Evolutionary conservation across 2,888 invertebrate genomes (phyloP).

Genomic region (Drosophila colorata): DNA sequence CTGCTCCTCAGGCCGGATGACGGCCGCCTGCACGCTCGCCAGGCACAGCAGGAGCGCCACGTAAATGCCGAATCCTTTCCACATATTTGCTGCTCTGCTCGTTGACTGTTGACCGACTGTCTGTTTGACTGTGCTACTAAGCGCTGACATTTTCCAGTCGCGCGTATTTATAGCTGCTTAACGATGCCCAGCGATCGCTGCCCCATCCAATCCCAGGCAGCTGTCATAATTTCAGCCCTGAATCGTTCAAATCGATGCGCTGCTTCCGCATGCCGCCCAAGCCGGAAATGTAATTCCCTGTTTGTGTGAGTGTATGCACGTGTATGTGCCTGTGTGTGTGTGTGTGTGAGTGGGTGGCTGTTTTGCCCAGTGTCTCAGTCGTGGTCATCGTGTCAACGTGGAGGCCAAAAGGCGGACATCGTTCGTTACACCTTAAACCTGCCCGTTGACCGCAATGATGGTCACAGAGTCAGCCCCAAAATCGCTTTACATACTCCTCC

Average conservation of each 20-base stretch:
- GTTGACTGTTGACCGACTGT: constrained; percentile 13
- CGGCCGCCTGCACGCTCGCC: constrained; percentile 48
- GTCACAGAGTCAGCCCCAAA: constrained; percentile 73
- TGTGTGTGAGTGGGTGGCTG: constrained; percentile 28
- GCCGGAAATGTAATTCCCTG: constrained; percentile 75
- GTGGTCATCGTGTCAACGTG: constrained; percentile 66
- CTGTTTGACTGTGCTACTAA: constrained; percentile 60
- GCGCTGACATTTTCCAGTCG: constrained; percentile 36
- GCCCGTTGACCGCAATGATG: constrained; percentile 77
- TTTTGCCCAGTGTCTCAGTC: constrained; percentile 41
- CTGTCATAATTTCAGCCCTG: constrained; percentile 76
- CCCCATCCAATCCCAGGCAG: constrained; percentile 38
- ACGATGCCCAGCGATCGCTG: constrained; percentile 9
- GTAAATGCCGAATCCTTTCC: constrained; percentile 46
- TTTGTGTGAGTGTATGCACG: constrained; percentile 5
- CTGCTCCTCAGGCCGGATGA: constrained; percentile 48
- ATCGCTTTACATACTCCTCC: constrained; percentile 53
- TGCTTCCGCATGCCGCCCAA: constrained; percentile 68
- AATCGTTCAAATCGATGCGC: constrained; percentile 64
- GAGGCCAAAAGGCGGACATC: constrained; percentile 70
- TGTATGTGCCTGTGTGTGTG: constrained; percentile 2
- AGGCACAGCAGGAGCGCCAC: constrained; percentile 46
- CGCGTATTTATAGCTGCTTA: constrained; percentile 51
- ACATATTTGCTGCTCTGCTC: constrained; percentile 55
- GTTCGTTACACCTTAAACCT: constrained; percentile 75